A percentile compares a stretch with the other conserved stretches of the same genome.
These are phyloP conservation scores for Bergia puertoricense DNA, from an alignment of 92 coral and sea anemone species.

Conservation along the genomic window DNA sequence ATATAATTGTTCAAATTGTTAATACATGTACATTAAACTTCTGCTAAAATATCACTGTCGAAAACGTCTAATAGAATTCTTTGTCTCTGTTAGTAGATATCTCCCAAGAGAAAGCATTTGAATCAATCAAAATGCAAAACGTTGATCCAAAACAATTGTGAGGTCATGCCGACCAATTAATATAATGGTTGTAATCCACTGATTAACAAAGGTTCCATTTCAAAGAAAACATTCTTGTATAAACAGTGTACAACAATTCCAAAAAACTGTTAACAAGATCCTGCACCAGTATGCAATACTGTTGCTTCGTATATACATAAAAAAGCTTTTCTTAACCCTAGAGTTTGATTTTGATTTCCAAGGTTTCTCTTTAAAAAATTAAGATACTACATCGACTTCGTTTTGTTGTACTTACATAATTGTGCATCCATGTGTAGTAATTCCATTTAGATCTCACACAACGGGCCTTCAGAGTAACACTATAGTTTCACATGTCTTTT, in stretches of 20 bases:
- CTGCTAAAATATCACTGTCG: neutral
- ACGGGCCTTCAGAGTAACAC: neutral
- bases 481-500: neutral
- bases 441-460: neutral
- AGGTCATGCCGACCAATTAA: neutral
- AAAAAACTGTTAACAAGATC: neutral
- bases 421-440: neutral
- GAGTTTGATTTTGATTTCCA: neutral
- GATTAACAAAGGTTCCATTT: neutral
- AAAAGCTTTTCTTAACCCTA: too few species aligned
- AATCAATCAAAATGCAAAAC: neutral
- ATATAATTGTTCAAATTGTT: too few species aligned
- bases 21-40: too few species aligned
- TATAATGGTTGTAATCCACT: neutral
- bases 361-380: neutral
- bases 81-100: neutral
- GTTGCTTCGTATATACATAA: neutral
- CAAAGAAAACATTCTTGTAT: too few species aligned
- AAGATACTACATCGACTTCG: too few species aligned
- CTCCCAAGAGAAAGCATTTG: neutral
- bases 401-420: neutral
- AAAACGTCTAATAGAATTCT: neutral
- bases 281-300: neutral
- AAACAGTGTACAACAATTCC: neutral
- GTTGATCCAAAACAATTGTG: neutral